phyloP scores from a whole-genome alignment of 2,888 invertebrate species.

The Andrena bicolor region DNA sequence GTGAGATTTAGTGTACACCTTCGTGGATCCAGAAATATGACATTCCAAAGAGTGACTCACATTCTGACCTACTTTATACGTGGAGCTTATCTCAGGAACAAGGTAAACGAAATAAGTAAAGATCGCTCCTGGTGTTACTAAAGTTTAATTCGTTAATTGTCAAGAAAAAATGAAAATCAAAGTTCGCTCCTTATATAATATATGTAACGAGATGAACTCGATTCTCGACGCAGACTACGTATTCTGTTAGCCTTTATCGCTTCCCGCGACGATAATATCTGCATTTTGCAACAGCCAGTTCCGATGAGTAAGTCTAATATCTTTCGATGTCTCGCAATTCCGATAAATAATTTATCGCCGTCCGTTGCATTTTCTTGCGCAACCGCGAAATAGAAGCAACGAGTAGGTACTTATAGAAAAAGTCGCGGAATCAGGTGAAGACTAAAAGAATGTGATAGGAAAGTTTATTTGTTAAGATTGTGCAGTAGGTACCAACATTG shows the following conservation, averaged over 20 bases:
- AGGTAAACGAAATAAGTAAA: too few relatives aligned
- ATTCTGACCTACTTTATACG: conserved; percentile 28
- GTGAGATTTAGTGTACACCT: not conserved
- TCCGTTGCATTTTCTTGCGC: not conserved
- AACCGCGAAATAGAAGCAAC: not conserved
- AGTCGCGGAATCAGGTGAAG: not conserved
- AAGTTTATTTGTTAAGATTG: too few relatives aligned
- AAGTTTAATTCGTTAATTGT: too few relatives aligned
- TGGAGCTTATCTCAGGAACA: too few relatives aligned
- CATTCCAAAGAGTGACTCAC: conserved; percentile 15
- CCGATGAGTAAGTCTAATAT: not conserved
- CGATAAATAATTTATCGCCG: conserved; percentile 5
- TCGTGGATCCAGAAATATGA: conserved; percentile 7
- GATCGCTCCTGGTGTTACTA: too few relatives aligned
- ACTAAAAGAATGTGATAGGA: not conserved
- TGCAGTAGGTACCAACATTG: too few relatives aligned
- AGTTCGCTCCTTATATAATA: too few relatives aligned
- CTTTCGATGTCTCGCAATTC: not conserved
- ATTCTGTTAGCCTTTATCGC: not conserved
- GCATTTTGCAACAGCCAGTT: not conserved
- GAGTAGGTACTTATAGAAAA: not conserved
- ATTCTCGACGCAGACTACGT: too few relatives aligned
- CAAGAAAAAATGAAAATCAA: too few relatives aligned
- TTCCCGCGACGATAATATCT: not conserved
- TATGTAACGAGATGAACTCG: too few relatives aligned